Evolutionary conservation across 2,888 invertebrate genomes (phyloP), one percentile per base, ranked within the genome.

Genomic region (Drosophila anomalata): DNA sequence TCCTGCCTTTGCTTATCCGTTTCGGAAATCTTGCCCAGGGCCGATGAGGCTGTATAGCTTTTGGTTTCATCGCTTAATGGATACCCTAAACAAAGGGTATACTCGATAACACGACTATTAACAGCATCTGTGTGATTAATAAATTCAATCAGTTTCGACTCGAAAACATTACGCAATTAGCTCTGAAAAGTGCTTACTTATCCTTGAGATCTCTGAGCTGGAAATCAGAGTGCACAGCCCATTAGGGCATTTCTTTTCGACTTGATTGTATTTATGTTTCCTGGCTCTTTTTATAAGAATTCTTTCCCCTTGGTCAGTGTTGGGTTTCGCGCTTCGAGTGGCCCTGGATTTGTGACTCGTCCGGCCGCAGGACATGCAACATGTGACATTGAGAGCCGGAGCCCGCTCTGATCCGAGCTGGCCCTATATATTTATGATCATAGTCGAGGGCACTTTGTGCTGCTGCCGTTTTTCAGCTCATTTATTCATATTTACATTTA

Each of bases 401-500:
- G 20, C 14, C 31, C 52, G 52, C 36, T 31, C 39, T 17, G 65
- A 41, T 41, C 53, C 12, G 22, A 4, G 20, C 47, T 20, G 31
- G 31, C 31, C 39, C 51, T 20, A 44, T 20, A 24, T 66, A 79
- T 83, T 77, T 79, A 75, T 77, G 69, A 68, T 66, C 60, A 55
- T 59, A 54, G 39, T 31, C 24, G 31, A 29, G 67, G 22, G 48
- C 39, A 22, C 14, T 39, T 41, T 17, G 26, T 59, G 44, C 12
- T 50, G 67, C 58, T 57, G 57, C 59, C 58, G 67, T 77, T 80
- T 76, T 81, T 70, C 70, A 74, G 77, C 77, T 81, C 86, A 88
- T 88, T 88, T 86, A 86, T 82, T 86, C 88, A 86, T 84, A 77
- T 86, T 86, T 86, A 79, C 78, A 88, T 87, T 87, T 82, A 85